Evolutionary conservation across 2,797 vertebrate genomes (phyloP), one percentile per base, ranked within the genome.

Genomic region (Enteromius fasciolatus): DNA sequence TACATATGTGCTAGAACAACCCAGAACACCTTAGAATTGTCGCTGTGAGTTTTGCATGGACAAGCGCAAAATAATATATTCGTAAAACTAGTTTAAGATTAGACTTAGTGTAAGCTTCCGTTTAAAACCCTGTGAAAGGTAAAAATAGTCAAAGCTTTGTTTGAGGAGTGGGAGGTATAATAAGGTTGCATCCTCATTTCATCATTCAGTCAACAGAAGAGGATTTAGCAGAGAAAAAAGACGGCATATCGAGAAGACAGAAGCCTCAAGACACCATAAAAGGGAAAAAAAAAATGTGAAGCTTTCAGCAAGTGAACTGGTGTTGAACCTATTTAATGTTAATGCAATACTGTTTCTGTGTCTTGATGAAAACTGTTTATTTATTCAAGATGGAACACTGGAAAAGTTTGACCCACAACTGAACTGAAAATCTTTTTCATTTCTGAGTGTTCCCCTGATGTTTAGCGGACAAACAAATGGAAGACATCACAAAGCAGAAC

Each of bases 101-200:
- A 33, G 28, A 39, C 33, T 48, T 50, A 23, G 44, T 23, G 18
- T 33, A 50, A 70, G 36, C 33, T 57, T 44, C 36, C 59, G 15
- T 68, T 39, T 69, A 6, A 64, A 57, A 83, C 14, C 5, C 6
- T 41, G 11, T 20, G 10, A 73, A 64, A 74, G 44, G 31, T 15
- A 61, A 61, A 67, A 46, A 28, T 70, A n/a, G 44, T 20, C 61
- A 41, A 67, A 20, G 68, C 64, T 68, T 59, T 41, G 50, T 85
- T 61, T 46, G 36, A 15, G 57, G 36, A 80, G 72, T 76, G 41
- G n/a, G 69, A 52, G 41, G 28, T 44, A 33, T 8, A 69, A 54
- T 23, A 54, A 50, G 63, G 82, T 88, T 88, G 78, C 83, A 23
- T 68, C 57, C n/a, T 18, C 23, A 52, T 88, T 86, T 85, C 83